Base-by-base conservation (phyloP, 2,113 vertebrate species). In the Protobothrops mucrosquamatus region DNA sequence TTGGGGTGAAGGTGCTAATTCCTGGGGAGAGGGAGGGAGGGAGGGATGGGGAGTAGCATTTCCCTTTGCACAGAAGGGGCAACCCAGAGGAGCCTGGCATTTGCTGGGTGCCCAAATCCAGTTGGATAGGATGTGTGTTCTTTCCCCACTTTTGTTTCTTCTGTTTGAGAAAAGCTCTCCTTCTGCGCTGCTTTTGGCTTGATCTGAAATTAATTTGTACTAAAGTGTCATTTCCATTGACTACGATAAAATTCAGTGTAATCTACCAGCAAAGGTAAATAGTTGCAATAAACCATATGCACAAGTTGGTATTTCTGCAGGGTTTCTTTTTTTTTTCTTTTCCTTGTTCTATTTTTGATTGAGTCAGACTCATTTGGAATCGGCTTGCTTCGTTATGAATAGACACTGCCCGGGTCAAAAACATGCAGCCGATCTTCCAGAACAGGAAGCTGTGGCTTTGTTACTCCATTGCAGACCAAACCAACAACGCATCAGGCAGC, bases 181-280 rank as follows among this genome's bases (percentile, higher is more conserved):
- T 95, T 94, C 92, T 95, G 94, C 94, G 94, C 93, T 96, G 95
- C 90, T 95, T 95, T 95, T 94, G 93, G 94, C 95, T 97, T 97
- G 94, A 92, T 97, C 96, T 95, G 92, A 92, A 97, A 94, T 92
- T 96, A 90, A 94, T 95, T 94, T 96, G 92, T 96, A 87, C 56
- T 96, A 95, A 97, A 94, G 95, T 97, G 94, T 97, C 94, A 93
- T 96, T 97, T 51, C 96, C 94, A 95, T 95, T 96, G 95, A 97
- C 96, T 96, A 96, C 97, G 97, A 94, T 96, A 87, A 96, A 88
- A 92, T 95, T 46, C 94, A 96, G 94, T 97, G 88, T 97, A 95
- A 94, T 0, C 95, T 96, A 96, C 94, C 94, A 92, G 96, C 95
- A 89, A 93, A 97, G 93, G 95, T 93, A 95, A 92, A 95, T 92